Evolutionary conservation across 2,888 invertebrate genomes (phyloP).

Genomic region (Saturnia pavonia): DNA sequence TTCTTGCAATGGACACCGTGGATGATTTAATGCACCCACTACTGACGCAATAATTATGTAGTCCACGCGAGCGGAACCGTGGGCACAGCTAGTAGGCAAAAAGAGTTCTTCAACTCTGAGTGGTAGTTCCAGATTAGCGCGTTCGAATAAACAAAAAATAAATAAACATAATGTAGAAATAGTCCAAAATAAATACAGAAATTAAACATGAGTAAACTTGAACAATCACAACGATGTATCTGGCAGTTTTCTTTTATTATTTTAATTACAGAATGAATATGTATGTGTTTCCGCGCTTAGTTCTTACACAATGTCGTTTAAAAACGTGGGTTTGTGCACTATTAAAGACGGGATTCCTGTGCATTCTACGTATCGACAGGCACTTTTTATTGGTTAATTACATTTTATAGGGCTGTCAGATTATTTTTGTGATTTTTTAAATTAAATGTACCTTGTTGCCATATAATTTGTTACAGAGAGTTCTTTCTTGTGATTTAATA

Average conservation of each 20-base stretch:
- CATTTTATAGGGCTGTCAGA: slow-evolving; percentile 27
- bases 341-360: slow-evolving; percentile 34
- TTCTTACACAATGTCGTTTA: slow-evolving; percentile 41
- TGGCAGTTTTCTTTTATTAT: background rate
- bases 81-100: too few relatives aligned
- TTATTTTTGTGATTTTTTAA: too few relatives aligned
- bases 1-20: too few relatives aligned
- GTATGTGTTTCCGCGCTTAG: background rate
- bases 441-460: too few relatives aligned
- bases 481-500: too few relatives aligned
- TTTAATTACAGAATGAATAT: background rate
- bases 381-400: slow-evolving; percentile 29
- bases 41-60: too few relatives aligned
- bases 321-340: slow-evolving; percentile 44
- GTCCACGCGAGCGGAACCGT: too few relatives aligned
- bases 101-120: too few relatives aligned
- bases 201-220: background rate
- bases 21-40: too few relatives aligned
- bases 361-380: slow-evolving; percentile 29
- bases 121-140: too few relatives aligned
- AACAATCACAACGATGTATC: background rate
- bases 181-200: background rate
- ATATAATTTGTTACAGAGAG: too few relatives aligned
- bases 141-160: too few relatives aligned
- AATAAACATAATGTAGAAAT: background rate